These are phyloP conservation scores for Hylaeus volcanicus DNA, from an alignment of 1,140 invertebrate species.

Conservation along the genomic window DNA sequence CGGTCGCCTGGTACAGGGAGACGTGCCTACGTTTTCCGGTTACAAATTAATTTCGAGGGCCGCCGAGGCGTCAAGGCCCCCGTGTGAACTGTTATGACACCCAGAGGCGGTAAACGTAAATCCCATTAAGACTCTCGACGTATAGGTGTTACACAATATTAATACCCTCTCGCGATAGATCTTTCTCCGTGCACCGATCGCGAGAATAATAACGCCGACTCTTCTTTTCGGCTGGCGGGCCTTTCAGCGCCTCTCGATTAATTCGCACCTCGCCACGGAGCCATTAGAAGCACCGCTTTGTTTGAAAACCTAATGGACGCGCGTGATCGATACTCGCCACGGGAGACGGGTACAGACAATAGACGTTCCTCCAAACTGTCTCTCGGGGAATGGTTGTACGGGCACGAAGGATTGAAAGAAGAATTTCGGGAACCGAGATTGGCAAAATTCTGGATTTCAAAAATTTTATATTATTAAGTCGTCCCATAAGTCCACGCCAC, in stretches of 20 bases:
- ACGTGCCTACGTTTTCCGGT: conserved; percentile 54
- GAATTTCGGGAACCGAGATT: too few relatives aligned
- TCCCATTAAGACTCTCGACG: conserved; percentile 36
- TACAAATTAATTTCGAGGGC: conserved; percentile 60
- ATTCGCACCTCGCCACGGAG: background rate
- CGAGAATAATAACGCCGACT: conserved; percentile 10
- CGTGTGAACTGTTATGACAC: conserved; percentile 37
- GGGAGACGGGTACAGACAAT: background rate
- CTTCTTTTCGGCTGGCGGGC: conserved; percentile 10
- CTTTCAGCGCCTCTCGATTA: conserved; percentile 31
- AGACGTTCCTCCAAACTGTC: background rate
- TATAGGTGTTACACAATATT: conserved; percentile 51
- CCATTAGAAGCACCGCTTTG: background rate
- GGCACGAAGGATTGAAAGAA: background rate
- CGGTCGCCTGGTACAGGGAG: background rate
- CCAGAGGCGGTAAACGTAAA: conserved; percentile 37
- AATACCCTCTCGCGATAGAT: conserved; percentile 33
- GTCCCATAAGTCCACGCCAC: too few relatives aligned
- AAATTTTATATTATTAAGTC: too few relatives aligned
- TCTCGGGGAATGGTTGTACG: too few relatives aligned
- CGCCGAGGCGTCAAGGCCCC: conserved; percentile 22
- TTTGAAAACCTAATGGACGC: conserved; percentile 6
- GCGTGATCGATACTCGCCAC: background rate
- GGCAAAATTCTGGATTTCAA: too few relatives aligned
- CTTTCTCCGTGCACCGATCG: conserved; percentile 13